These are phyloP conservation scores for Leptodactylus fuscus DNA, from an alignment of 2,113 vertebrate species.

Conservation along the genomic window DNA sequence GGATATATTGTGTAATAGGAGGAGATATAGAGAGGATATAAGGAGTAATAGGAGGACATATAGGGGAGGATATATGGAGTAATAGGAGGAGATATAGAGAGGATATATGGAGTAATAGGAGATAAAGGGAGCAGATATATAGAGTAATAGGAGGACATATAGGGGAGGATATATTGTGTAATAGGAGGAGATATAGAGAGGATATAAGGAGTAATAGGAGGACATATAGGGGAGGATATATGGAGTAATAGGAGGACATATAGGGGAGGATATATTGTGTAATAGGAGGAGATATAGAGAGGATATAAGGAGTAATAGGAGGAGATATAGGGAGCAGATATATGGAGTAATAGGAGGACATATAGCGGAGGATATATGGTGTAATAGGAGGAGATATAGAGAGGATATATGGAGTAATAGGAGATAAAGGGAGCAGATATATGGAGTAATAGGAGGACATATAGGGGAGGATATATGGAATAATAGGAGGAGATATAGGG, in stretches of 20 bases:
- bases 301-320: background rate
- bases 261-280: background rate
- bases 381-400: background rate
- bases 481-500: background rate
- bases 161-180: background rate
- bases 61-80: background rate
- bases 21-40: conserved; percentile 4
- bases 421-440: background rate
- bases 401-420: background rate
- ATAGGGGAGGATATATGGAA: background rate
- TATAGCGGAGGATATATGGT: background rate
- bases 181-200: background rate
- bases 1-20: background rate
- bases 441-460: background rate
- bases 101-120: background rate
- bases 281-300: background rate
- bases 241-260: background rate
- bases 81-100: conserved; percentile 3
- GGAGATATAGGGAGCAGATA: background rate
- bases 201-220: background rate
- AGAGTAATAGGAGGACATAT: conserved; percentile 2
- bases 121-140: background rate
- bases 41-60: background rate
- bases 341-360: background rate
- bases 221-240: background rate